Base-by-base conservation (phyloP, 1,140 invertebrate species). In the Drosophila varians region DNA sequence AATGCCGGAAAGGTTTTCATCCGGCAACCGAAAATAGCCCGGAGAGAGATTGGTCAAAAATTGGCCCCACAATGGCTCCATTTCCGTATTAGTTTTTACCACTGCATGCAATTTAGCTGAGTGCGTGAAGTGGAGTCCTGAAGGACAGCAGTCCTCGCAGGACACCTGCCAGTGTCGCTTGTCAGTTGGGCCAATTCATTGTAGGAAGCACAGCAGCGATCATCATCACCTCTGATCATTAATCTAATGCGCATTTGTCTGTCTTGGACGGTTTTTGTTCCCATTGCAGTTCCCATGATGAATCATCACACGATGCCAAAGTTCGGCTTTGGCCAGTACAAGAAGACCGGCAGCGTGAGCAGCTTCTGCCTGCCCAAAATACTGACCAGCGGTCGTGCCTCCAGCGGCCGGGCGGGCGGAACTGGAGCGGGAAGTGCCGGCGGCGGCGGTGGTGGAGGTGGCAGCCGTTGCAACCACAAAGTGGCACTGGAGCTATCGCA, bases 401-500 rank as follows among this genome's bases (percentile, higher is more conserved):
- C 75, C 25, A 83, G 71, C 21, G 75, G 75, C 0, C 46, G 82
- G n/a, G 52, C 31, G 11, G 77, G 61, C 25, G 56, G 60, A 4
- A 34, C 31, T 23, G 55, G 58, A 5, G 28, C 34, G 11, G 42
- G 28, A 11, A 31, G 28, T n/a, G 28, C 28, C 9, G 28, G 55
- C 14, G 56, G 52, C 8, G 48, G 62, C 45, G 53, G 68, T 3
- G 31, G 57, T 1, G 66, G 42, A 11, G 23, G 21, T 21, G 56
- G 47, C 16, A 60, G 54, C 25, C 68, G 75, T 36, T 79, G 89
- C 55, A 84, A 71, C 52, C 86, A 89, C 90, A 70, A 94, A 73
- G 94, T 96, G 9, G 95, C 95, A 0, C 87, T 97, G 74, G 95
- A 97, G 91, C 92, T 97, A 28, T 96, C 94, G 52, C 95, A 96